phyloP scores from a whole-genome alignment of 2,888 invertebrate genomes.

The Eremobia ochroleuca region DNA sequence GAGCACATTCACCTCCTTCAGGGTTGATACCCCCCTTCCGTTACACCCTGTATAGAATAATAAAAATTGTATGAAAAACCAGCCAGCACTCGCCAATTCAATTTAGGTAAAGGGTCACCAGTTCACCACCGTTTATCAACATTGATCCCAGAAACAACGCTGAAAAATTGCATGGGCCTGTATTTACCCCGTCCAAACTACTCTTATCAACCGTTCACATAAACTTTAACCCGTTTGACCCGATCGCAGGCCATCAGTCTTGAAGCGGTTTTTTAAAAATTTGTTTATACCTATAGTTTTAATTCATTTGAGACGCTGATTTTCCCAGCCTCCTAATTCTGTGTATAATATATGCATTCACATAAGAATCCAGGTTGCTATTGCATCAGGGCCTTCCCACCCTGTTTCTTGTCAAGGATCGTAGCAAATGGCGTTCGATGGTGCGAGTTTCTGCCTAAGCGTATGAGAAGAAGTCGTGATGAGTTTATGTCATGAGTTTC shows the following conservation, averaged over 20 bases:
- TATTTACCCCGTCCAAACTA: neutral
- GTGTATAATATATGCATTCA: neutral
- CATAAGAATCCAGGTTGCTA: too few species aligned
- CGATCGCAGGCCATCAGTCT: neutral
- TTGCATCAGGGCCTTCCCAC: too few species aligned
- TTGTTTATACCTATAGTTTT: neutral
- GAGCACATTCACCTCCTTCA: too few species aligned
- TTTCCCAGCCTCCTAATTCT: neutral
- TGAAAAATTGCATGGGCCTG: neutral
- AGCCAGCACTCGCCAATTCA: too few species aligned
- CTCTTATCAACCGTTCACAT: slow-evolving; percentile 1
- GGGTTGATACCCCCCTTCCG: too few species aligned
- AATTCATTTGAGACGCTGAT: neutral
- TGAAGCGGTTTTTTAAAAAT: neutral
- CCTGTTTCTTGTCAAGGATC: too few species aligned
- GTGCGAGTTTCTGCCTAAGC: too few species aligned
- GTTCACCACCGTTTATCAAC: neutral
- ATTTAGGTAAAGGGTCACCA: neutral
- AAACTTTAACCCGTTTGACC: slow-evolving; percentile 2
- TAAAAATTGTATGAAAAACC: too few species aligned
- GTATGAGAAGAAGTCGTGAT: too few species aligned
- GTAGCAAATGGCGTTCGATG: too few species aligned
- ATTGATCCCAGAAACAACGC: neutral
- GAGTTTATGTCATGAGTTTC: too few species aligned
- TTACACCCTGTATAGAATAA: too few species aligned